Conservation (phyloP, 2,888 invertebrate genomes). For the Drosophila koepferae region DNA sequence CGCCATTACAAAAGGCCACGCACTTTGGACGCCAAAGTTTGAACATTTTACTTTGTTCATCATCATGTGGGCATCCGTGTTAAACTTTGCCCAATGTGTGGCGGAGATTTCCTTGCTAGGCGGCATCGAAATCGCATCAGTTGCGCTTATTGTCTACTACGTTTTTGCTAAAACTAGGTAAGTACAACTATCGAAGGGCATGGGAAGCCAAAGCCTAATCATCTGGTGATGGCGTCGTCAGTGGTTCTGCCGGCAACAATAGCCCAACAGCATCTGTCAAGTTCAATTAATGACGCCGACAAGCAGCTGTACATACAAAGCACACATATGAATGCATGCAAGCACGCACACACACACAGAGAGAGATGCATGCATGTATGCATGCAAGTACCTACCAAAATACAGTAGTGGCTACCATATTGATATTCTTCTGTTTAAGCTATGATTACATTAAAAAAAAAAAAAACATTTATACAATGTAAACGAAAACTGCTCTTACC, state of each 20-base stretch:
- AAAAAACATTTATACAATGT: neutral
- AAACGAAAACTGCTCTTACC: neutral
- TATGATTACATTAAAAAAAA: neutral
- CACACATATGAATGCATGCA: neutral
- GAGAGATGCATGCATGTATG: neutral
- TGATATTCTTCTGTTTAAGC: neutral
- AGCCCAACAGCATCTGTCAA: conserved; percentile 35
- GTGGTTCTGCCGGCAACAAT: conserved; percentile 38
- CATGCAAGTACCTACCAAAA: neutral
- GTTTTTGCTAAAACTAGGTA: conserved; percentile 84
- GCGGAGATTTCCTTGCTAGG: conserved; percentile 83
- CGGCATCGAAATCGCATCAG: conserved; percentile 83
- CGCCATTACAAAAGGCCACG: conserved; percentile 31
- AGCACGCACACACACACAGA: neutral
- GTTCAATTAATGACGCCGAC: conserved; percentile 62
- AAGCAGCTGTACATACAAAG: conserved; percentile 18
- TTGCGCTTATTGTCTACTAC: conserved; percentile 83
- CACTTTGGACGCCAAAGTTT: conserved; percentile 6
- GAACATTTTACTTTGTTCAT: conserved; percentile 4
- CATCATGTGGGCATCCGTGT: conserved; percentile 76
- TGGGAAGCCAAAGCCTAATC: conserved; percentile 63
- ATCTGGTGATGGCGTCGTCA: conserved; percentile 10
- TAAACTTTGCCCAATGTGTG: conserved; percentile 80
- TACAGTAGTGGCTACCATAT: conserved; percentile 12
- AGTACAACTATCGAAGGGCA: conserved; percentile 34